Percentiles rank a stretch among this genome's conserved stretches.
Conservation (phyloP, 2,113 vertebrate species). For the Platanista minor region DNA sequence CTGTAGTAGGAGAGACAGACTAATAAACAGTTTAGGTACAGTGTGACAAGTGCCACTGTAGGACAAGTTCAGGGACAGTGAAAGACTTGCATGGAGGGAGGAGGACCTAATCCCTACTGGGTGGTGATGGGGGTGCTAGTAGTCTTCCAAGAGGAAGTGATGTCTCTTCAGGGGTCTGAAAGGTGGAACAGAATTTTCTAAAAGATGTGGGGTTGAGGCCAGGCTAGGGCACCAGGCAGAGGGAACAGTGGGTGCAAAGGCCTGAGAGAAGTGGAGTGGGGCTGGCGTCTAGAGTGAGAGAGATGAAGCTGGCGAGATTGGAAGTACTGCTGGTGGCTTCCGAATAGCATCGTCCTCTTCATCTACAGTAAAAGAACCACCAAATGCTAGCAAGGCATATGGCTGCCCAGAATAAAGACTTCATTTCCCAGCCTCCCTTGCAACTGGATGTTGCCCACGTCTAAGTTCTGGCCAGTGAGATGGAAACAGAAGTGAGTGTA, state of each 20-base stretch:
- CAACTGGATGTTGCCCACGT: not conserved
- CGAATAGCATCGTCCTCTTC: not conserved
- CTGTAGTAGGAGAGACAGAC: not conserved
- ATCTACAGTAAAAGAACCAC: not conserved
- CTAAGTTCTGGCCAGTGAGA: not conserved
- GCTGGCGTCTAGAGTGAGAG: accelerated
- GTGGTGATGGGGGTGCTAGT: not conserved
- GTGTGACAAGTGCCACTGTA: not conserved
- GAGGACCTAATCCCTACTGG: not conserved
- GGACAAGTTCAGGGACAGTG: not conserved
- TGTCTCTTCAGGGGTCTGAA: not conserved
- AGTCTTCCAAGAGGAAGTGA: not conserved
- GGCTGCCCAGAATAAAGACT: not conserved
- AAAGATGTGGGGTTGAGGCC: not conserved
- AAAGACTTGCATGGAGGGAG: not conserved
- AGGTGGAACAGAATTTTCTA: not conserved
- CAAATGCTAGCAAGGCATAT: not conserved
- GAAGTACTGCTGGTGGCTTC: not conserved
- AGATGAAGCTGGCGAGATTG: not conserved
- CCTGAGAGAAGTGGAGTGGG: not conserved
- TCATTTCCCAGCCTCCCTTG: not conserved
- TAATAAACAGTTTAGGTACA: not conserved
- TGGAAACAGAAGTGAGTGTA: not conserved
- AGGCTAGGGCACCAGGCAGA: not conserved
- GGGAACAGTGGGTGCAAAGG: not conserved